Conservation (phyloP, 2,888 invertebrate genomes). For the Tridacna crocea region DNA sequence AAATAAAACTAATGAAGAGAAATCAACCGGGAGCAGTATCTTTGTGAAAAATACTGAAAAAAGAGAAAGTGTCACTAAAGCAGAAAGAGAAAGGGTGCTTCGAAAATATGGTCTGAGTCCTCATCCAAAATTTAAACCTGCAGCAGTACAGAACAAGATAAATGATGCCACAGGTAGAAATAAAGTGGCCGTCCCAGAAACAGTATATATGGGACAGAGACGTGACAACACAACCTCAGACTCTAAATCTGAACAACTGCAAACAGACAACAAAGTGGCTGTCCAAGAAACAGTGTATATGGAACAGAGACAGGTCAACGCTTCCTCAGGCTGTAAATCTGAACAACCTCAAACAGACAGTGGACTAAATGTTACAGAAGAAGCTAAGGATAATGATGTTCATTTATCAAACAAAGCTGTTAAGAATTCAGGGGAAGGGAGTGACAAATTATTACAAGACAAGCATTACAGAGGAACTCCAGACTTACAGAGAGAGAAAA, state of each 20-base stretch:
- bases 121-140: slow-evolving; percentile 25
- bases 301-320: neutral
- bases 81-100: slow-evolving; percentile 54
- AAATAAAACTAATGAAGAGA: slow-evolving; percentile 14
- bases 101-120: slow-evolving; percentile 60
- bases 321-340: neutral
- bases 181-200: slow-evolving; percentile 15
- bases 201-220: slow-evolving; percentile 12
- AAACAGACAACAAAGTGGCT: neutral
- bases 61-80: slow-evolving; percentile 23
- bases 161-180: neutral
- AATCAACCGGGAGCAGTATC: slow-evolving; percentile 9
- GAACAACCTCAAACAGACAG: neutral
- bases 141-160: neutral
- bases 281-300: neutral
- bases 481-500: slow-evolving; percentile 10
- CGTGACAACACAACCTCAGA: neutral
- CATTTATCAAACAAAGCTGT: neutral
- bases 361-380: neutral
- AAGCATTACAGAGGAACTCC: neutral
- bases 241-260: neutral
- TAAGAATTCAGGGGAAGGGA: neutral
- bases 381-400: neutral
- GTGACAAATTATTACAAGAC: neutral
- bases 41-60: slow-evolving; percentile 10